Conservation (phyloP, 2,888 invertebrate genomes). For the Cantharis lateralis region DNA sequence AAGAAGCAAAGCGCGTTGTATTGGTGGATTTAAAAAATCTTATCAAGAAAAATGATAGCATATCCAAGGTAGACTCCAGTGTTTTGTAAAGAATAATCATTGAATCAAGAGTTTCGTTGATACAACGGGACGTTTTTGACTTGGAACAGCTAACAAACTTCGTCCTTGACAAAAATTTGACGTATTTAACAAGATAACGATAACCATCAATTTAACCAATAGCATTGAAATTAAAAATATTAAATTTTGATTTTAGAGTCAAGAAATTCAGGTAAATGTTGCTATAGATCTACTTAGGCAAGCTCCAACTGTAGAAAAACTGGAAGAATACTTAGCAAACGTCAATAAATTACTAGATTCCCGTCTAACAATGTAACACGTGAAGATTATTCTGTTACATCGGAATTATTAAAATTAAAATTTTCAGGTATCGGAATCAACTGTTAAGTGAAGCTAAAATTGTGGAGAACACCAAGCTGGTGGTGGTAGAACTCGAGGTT, state of each 20-base stretch:
- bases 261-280: slow-evolving; percentile 40
- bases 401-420: background rate
- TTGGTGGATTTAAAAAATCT: slow-evolving; percentile 40
- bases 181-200: too few species aligned
- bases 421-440: background rate
- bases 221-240: too few species aligned
- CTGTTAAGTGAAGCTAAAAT: background rate
- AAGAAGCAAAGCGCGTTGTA: slow-evolving; percentile 37
- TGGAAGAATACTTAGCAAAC: slow-evolving; percentile 29
- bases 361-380: slow-evolving; percentile 9
- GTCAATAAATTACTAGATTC: slow-evolving; percentile 27
- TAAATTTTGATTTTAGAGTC: slow-evolving; percentile 10
- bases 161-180: too few species aligned
- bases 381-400: background rate
- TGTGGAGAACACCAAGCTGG: background rate
- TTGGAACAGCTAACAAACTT: too few species aligned
- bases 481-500: slow-evolving; percentile 18
- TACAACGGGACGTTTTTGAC: too few species aligned
- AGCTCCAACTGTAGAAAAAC: slow-evolving; percentile 35
- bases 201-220: too few species aligned
- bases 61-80: slow-evolving; percentile 6
- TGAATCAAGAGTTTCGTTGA: too few species aligned
- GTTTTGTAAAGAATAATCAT: too few species aligned
- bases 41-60: slow-evolving; percentile 33
- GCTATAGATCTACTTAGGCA: slow-evolving; percentile 43